These are phyloP conservation scores for Holacanthus passer DNA, from an alignment of 2,113 vertebrate species.

Conservation along the genomic window DNA sequence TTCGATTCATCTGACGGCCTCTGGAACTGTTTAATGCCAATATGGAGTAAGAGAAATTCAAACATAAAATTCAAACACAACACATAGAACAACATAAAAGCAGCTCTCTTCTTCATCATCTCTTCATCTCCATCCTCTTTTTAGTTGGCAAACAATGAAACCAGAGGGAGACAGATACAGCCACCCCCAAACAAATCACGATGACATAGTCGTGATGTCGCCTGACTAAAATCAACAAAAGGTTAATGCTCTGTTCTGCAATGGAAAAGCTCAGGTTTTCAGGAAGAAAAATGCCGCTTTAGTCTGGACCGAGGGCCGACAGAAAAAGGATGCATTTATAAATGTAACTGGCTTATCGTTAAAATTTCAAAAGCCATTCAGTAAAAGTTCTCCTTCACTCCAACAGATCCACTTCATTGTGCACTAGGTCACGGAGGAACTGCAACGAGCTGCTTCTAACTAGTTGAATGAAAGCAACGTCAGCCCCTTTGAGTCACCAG, in stretches of 20 bases:
- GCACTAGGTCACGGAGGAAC: constrained; percentile 21
- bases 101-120: too few species aligned
- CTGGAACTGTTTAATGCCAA: too few species aligned
- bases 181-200: not conserved
- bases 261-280: not conserved
- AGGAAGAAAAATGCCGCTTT: not conserved
- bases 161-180: too few species aligned
- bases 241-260: not conserved
- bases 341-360: too few species aligned
- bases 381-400: too few species aligned
- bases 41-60: too few species aligned
- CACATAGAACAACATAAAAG: too few species aligned
- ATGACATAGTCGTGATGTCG: not conserved
- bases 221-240: not conserved
- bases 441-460: constrained; percentile 48
- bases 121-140: too few species aligned
- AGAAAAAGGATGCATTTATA: not conserved
- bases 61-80: too few species aligned
- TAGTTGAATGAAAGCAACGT: constrained; percentile 58
- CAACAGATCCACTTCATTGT: not conserved
- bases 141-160: too few species aligned
- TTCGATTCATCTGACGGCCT: too few species aligned
- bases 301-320: not conserved
- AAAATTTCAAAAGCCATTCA: too few species aligned
- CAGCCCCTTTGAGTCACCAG: constrained; percentile 65